Base-by-base conservation (phyloP, 2,888 invertebrate species). In the Pammene aurita region DNA sequence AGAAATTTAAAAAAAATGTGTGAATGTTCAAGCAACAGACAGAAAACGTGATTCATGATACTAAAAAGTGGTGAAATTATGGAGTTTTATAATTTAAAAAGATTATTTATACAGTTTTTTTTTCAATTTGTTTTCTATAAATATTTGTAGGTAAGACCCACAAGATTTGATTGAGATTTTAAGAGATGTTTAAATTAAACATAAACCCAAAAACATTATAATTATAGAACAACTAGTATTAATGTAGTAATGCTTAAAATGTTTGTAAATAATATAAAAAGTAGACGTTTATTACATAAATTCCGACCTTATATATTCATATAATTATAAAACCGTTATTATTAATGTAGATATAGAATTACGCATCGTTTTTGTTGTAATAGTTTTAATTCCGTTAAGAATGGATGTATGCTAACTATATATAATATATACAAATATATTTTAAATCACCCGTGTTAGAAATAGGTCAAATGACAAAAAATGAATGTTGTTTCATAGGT, bases 241-340 rank as follows among this genome's bases (percentile, higher is more conserved):
- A 68, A 70, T 0, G 82, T 87, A 84, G 86, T 79, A 79, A 75
- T 72, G 89, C 90, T 89, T 89, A 84, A 83, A 81, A 82, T 85
- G 84, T 86, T 85, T 91, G 89, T 91, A 91, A 84, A 90, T 90
- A 89, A 80, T 78, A 85, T 82, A 71, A 79, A 78, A 83, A 79
- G 88, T 91, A 90, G 90, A 82, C 86, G 84, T 86, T 76, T 38
- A 65, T 67, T 55, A 50, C 87, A 85, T 88, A 86, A 85, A 80
- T 88, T 90, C 89, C 89, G 86, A 88, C 90, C 80, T 70, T 52
- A 68, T 65, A 67, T 71, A 70, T 57, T 71, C 58, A 72, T 74
- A 71, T 73, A 73, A 71, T 70, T 74, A 75, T 72, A 74, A 71
- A 74, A 74, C 78, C 77, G 76, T 80, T 83, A 79, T 72, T 75